phyloP scores from a whole-genome alignment of 2,888 invertebrate species.

The Diplazon laetatorius region DNA sequence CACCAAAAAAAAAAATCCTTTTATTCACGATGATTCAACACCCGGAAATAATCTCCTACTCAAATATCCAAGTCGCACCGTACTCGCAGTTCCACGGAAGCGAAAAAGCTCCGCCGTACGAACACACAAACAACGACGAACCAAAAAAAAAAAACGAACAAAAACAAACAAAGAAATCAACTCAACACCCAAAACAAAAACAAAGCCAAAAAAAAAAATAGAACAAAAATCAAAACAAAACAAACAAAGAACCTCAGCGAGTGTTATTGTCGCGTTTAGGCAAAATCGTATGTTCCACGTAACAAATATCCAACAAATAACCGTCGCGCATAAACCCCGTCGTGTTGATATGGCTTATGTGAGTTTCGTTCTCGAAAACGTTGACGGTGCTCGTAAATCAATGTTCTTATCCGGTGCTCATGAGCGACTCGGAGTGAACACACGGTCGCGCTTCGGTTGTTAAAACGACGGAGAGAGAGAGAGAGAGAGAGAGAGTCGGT shows the following conservation, averaged over 20 bases:
- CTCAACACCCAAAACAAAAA: not conserved
- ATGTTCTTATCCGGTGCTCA: slow-evolving; percentile 72
- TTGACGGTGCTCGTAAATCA: slow-evolving; percentile 71
- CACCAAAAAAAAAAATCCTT: no score
- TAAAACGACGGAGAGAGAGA: slow-evolving; percentile 38
- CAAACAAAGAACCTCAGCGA: not conserved
- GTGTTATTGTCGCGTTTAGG: slow-evolving; percentile 70
- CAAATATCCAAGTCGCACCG: slow-evolving; percentile 5
- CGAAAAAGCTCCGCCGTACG: not conserved
- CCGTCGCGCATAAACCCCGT: slow-evolving; percentile 17
- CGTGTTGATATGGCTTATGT: slow-evolving; percentile 52
- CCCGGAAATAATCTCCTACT: slow-evolving; percentile 13
- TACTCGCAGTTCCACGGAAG: not conserved
- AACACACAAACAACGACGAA: not conserved
- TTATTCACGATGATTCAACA: not conserved
- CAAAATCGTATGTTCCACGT: slow-evolving; percentile 57
- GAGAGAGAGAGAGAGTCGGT: no score
- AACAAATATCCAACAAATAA: slow-evolving; percentile 37
- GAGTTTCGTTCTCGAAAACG: slow-evolving; percentile 38
- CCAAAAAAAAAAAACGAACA: not conserved
- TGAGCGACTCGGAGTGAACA: slow-evolving; percentile 40
- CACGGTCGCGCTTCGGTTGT: slow-evolving; percentile 43
- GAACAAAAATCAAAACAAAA: not conserved
- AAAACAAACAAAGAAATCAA: no score
- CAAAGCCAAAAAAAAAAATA: not conserved